These are phyloP conservation scores for Tupaia chinensis DNA, from an alignment of 2,113 vertebrate species.

Conservation along the genomic window DNA sequence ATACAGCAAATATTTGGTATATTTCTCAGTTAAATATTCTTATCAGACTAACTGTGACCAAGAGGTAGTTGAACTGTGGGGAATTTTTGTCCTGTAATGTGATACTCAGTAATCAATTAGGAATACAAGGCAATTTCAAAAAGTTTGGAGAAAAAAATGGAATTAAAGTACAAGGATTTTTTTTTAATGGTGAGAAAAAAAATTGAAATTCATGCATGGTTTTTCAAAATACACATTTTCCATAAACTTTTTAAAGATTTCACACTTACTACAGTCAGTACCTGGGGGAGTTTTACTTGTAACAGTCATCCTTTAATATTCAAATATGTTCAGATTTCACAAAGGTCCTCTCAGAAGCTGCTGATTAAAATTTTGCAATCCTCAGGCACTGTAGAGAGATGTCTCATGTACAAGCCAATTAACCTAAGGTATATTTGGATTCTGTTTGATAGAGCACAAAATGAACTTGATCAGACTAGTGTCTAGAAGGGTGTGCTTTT, in stretches of 20 bases:
- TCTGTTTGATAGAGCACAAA: not conserved
- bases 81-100: slow-evolving; percentile 34
- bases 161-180: no score
- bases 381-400: not conserved
- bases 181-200: no score
- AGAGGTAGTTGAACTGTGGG: slow-evolving; percentile 56
- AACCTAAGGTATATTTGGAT: not conserved
- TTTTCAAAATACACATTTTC: no score
- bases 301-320: not conserved
- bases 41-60: slow-evolving; percentile 56
- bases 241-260: no score
- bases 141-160: no score
- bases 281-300: not conserved
- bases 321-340: not conserved
- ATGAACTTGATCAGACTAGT: not conserved
- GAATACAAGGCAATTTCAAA: not conserved
- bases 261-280: not conserved
- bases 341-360: not conserved
- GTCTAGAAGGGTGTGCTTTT: not conserved
- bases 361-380: not conserved
- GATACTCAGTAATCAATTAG: not conserved
- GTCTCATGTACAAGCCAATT: not conserved
- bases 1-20: slow-evolving; percentile 57
- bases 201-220: no score
- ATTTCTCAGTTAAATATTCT: slow-evolving; percentile 49